phyloP scores from a whole-genome alignment of 2,797 vertebrate genomes.

The Peromyscus eremicus region DNA sequence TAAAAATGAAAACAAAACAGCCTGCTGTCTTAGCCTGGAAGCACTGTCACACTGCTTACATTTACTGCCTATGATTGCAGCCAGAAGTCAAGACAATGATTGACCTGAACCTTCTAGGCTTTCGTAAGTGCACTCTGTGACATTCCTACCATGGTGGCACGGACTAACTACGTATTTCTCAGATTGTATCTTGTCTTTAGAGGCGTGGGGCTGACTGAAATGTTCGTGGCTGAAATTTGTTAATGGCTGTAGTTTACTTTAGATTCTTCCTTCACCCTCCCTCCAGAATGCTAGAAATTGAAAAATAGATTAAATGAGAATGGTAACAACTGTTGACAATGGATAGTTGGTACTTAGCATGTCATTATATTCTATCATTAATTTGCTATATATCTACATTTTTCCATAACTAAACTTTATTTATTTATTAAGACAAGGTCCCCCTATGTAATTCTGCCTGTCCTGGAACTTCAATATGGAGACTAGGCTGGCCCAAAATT shows the following conservation, averaged over 20 bases:
- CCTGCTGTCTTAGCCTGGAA: background rate
- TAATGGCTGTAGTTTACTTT: slow-evolving; percentile 37
- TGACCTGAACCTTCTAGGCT: background rate
- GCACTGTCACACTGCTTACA: background rate
- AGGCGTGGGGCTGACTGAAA: background rate
- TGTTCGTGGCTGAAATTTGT: background rate
- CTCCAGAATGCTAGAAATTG: background rate
- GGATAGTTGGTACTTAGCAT: background rate
- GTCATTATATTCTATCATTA: background rate
- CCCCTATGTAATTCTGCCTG: background rate
- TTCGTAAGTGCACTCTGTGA: background rate
- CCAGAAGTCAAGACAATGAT: too few relatives aligned
- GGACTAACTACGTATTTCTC: background rate
- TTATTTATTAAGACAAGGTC: background rate
- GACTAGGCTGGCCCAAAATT: background rate
- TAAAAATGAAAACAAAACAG: background rate
- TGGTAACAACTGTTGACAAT: background rate
- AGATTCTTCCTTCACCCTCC: background rate
- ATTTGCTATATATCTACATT: background rate
- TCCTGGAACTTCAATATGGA: background rate
- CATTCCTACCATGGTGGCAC: background rate
- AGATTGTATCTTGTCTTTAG: background rate
- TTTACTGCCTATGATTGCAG: background rate
- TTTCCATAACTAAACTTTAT: background rate
- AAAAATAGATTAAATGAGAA: slow-evolving; percentile 11